Evolutionary conservation across 2,797 vertebrate species (phyloP).

Genomic region (Eulemur mongoz): DNA sequence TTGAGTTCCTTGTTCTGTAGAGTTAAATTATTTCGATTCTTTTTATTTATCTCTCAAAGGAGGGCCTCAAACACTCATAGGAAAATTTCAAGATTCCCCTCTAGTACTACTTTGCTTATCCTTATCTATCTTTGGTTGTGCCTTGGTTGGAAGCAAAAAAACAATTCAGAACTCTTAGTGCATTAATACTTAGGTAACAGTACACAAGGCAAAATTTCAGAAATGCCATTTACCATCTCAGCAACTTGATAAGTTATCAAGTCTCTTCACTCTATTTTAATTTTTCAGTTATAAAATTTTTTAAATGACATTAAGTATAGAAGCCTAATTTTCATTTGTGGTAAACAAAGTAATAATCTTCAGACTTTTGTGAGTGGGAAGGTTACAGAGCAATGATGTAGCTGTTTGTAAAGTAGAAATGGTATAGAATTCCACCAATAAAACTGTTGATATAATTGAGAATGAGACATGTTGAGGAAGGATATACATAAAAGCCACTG

Average conservation of each 20-base stretch:
- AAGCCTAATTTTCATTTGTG: background rate
- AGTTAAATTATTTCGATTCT: conserved; percentile 58
- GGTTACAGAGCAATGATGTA: background rate
- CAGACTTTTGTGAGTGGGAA: background rate
- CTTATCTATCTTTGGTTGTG: conserved; percentile 39
- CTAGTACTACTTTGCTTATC: conserved; percentile 34
- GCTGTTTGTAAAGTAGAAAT: background rate
- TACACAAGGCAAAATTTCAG: background rate
- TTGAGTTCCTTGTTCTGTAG: conserved; percentile 57
- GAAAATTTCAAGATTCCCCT: background rate
- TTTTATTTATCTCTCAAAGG: conserved; percentile 31
- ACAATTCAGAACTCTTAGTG: background rate
- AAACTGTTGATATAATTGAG: background rate
- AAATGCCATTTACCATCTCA: background rate
- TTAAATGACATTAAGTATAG: background rate
- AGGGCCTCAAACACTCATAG: conserved; percentile 1
- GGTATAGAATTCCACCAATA: background rate
- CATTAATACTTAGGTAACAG: background rate
- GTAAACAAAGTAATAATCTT: background rate
- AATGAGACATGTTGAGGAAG: background rate
- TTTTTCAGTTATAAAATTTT: background rate
- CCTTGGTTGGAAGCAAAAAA: background rate
- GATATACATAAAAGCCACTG: too few relatives aligned
- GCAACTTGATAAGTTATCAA: background rate
- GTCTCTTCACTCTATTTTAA: background rate